Base-by-base conservation (phyloP, 1,140 invertebrate genomes). In the Mylabris phalerata region DNA sequence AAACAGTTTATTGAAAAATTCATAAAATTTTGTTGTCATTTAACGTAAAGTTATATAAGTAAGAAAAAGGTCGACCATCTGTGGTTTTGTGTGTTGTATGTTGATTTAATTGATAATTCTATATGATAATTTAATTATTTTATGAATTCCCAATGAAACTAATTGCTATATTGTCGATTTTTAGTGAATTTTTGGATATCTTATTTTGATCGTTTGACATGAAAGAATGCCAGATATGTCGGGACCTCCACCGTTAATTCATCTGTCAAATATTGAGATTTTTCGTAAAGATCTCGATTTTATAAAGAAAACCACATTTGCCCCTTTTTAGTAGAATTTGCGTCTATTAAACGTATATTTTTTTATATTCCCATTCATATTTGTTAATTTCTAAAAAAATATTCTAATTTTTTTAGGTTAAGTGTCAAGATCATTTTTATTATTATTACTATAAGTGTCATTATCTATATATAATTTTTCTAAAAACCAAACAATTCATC, bases 1-100 rank as follows among this genome's bases (percentile, higher is more conserved):
- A 41, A 32, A 41, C 39, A 48, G 19, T 46, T 44, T 10, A n/a
- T 4, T 24, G n/a, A 27, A 47, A 50, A 6, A 13, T 47, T 27
- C 42, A 25, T 47, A 59, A 40, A 54, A 50, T 57, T 47, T 11
- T 40, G 10, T 45, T 47, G 19, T 19, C 46, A 19, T 26, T 49
- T 44, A 43, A 7, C n/a, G 49, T 48, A 50, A 52, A 59, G 59
- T 66, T 69, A 66, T 67, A 63, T 66, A 64, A 67, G 62, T 67
- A 60, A 59, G 19, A 63, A 67, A 40, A 48, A 63, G 55, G 50
- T 48, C 59, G 59, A 70, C 63, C 66, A 67, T 67, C 66, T 67
- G 66, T 67, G 61, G 66, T 62, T 62, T 19, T 10, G 41, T 42
- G 9, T 10, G 10, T 42, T 42, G 3, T 6, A 42, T 4, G 10